These are phyloP conservation scores for Spea hammondii DNA, from an alignment of 2,797 vertebrate genomes.

Conservation along the genomic window DNA sequence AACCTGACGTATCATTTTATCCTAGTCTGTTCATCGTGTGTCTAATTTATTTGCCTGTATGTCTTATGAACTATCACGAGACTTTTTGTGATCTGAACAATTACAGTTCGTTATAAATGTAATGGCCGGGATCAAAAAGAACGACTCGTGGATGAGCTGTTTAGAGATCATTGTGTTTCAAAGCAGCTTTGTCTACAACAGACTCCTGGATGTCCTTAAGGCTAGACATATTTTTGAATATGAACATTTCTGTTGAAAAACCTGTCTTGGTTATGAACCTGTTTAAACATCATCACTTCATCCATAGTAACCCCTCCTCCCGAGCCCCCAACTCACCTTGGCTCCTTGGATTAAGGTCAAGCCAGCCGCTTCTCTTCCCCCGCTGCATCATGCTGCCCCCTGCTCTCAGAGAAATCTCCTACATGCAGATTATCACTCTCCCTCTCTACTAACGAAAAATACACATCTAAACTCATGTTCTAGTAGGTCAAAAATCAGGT, in stretches of 20 bases:
- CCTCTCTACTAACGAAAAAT: slow-evolving; percentile 27
- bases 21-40: no score
- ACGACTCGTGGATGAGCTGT: no score
- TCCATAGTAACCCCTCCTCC: slow-evolving; percentile 1
- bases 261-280: not conserved
- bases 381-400: slow-evolving; percentile 27
- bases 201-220: no score
- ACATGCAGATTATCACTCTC: slow-evolving; percentile 36
- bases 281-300: not conserved
- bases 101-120: no score
- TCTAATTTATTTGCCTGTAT: no score
- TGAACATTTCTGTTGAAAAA: not conserved
- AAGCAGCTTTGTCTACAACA: no score
- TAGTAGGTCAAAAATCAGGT: slow-evolving; percentile 48
- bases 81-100: no score
- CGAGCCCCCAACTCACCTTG: slow-evolving; percentile 57
- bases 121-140: no score
- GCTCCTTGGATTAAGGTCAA: slow-evolving; percentile 57
- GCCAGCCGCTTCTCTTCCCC: slow-evolving; percentile 40
- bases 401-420: slow-evolving; percentile 33
- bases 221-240: no score
- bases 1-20: no score
- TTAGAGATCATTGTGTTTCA: no score
- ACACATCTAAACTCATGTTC: slow-evolving; percentile 30
- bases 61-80: no score